Conservation (phyloP, 1,140 invertebrate genomes). For the Plectus sambesii region DNA sequence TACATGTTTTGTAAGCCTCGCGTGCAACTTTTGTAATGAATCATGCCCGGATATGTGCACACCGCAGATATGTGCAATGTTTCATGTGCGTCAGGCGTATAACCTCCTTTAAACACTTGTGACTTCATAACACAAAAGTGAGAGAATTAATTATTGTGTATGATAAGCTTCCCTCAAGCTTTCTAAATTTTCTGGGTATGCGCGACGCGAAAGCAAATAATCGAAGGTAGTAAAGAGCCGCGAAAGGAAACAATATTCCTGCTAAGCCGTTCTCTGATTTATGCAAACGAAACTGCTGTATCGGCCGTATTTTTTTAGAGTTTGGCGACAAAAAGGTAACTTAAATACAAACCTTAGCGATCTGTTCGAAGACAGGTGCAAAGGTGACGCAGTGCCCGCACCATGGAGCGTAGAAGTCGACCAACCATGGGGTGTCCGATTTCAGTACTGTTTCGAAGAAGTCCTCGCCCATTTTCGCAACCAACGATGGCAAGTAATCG, state of each 20-base stretch:
- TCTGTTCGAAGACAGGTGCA: constrained; percentile 38
- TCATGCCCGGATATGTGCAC: no score
- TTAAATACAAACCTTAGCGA: constrained; percentile 30
- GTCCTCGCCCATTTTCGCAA: constrained; percentile 28
- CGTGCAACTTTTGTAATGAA: no score
- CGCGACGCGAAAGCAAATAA: not conserved
- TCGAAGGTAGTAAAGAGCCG: not conserved
- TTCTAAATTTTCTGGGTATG: not conserved
- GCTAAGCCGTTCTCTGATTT: not conserved
- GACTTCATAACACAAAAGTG: not conserved
- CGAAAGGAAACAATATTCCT: no score
- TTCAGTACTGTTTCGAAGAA: constrained; percentile 24
- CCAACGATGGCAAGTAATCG: constrained; percentile 34
- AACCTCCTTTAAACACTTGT: not conserved
- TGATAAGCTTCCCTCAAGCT: not conserved
- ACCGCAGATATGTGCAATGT: constrained; percentile 1
- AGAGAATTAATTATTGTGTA: not conserved
- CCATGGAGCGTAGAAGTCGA: constrained; percentile 86
- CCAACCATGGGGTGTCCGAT: constrained; percentile 82
- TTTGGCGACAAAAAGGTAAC: constrained; percentile 8
- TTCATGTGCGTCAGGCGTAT: not conserved
- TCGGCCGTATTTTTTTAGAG: constrained; percentile 1
- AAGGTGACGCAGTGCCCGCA: constrained; percentile 43
- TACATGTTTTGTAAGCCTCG: no score
- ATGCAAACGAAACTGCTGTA: constrained; percentile 1